phyloP scores from a whole-genome alignment of 1,140 invertebrate species.

The Drosophila quadrilineata region DNA sequence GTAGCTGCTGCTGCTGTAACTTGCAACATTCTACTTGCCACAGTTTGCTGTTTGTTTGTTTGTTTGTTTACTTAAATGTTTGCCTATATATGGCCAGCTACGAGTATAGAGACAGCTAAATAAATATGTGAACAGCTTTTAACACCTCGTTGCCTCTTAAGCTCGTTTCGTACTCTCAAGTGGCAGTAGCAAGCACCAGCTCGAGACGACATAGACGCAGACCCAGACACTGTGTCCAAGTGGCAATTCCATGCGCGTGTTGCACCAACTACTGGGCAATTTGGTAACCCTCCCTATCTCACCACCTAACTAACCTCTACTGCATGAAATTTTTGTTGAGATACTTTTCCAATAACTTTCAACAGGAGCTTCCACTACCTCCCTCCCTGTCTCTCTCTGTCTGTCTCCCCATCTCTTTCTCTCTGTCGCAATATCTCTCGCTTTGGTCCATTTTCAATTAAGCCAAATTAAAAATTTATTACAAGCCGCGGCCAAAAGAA shows the following conservation, averaged over 20 bases:
- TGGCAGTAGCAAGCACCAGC: slow-evolving; percentile 8
- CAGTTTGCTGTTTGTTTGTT: background rate
- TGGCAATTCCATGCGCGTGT: slow-evolving; percentile 9
- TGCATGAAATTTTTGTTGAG: slow-evolving; percentile 20
- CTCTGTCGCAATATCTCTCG: background rate
- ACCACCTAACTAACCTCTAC: background rate
- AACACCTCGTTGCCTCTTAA: slow-evolving; percentile 59
- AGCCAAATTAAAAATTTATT: slow-evolving; percentile 80
- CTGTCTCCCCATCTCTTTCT: background rate
- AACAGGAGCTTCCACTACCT: background rate
- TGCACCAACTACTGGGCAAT: background rate
- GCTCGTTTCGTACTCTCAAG: too few species aligned
- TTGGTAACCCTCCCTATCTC: slow-evolving; percentile 6
- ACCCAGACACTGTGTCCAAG: background rate
- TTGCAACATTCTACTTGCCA: background rate
- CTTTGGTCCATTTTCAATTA: slow-evolving; percentile 66
- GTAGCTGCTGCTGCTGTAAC: slow-evolving; percentile 4
- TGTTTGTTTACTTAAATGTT: slow-evolving; percentile 67
- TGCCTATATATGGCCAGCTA: slow-evolving; percentile 73
- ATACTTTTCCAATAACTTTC: slow-evolving; percentile 30
- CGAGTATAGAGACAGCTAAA: slow-evolving; percentile 68
- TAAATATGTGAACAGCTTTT: slow-evolving; percentile 78
- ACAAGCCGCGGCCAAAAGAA: slow-evolving; percentile 58
- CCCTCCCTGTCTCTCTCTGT: background rate
- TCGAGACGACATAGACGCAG: background rate